Evolutionary conservation across 2,113 vertebrate species (phyloP), one percentile per base, ranked within the genome.

Genomic region (Xyrauchen texanus): DNA sequence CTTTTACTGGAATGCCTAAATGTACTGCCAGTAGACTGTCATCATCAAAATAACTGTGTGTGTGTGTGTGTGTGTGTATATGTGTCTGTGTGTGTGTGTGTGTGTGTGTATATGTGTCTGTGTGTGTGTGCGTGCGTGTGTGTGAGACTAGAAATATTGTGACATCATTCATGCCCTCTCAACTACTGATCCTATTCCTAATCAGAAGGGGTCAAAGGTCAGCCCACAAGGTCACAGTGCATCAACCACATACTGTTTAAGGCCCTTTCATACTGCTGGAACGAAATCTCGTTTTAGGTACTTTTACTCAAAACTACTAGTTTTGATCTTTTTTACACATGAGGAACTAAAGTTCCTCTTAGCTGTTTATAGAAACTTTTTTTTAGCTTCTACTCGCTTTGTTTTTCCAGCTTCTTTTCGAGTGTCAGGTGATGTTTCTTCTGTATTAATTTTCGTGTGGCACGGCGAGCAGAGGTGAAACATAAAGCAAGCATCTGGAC

Each of bases 1-100:
- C 42, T 62, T 80, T 85, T 80, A 82, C 62, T 6, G 63, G 57
- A 80, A 80, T 11, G 6, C 15, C 16, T 63, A 65, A 65, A 66
- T 66, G 46, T 64, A 72, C 65, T 57, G 21, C 67, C 42, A 46
- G 16, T 21, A 11, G 15, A 66, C 47, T 66, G 15, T 77, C 12
- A 34, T 72, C 63, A 46, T 71, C 13, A 70, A 16, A 68, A 64
- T 42, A 34, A 60, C 52, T 66, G 51, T 70, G 67, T 67, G 45
- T 60, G 45, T 64, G 46, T 71, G 51, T 73, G 46, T 76, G 72
- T 53, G 13, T 66, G 42, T 67, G 45, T 60, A 21, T 64, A 21
- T 71, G 51, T 73, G 46, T 76, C 52, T 66, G 51, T 70, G 67
- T 67, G 45, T 60, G 45, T 64, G 46, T 71, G 51, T 66, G 51